Evolutionary conservation across 2,113 vertebrate species (phyloP), one percentile per base, ranked within the genome.

Genomic region (Boulengeromyrus knoepffleri): DNA sequence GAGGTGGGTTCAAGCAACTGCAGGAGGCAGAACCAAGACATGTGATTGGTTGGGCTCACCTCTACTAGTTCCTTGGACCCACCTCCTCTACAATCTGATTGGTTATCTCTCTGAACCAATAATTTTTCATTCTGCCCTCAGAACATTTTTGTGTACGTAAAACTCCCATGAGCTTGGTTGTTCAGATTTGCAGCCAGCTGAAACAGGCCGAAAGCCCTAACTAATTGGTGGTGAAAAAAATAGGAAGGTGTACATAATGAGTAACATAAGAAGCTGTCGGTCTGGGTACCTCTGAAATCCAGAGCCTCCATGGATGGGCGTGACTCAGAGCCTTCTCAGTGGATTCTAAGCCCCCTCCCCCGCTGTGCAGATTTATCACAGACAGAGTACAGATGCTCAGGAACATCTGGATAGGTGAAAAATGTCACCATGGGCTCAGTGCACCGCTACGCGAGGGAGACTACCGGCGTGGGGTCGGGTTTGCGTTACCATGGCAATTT

Each of bases 371-470:
- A 87, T 45, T 47, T 31, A 87, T 87, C 85, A 87, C 85, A 50
- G 85, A 31, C 12, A 87, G 45, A 87, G 46, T 31, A 36, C 85
- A 87, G 85, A 52, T 52, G 85, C 85, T 52, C 9, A 36, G 47
- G 85, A 87, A 50, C 49, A 87, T 52, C 85, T 52, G 85, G 46
- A n/a, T 87, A 87, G 85, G 46, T 36, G 85, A 10, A 49, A 87
- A 50, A 47, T 87, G 27, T 87, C 85, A 52, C 49, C 85, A 36
- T 87, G 47, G 47, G 45, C 85, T 24, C 47, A 10, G n/a, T 36
- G 85, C 0, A 1, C 47, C 47, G 85, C 21, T 50, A 15, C 7
- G 39, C 2, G n/a, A 50, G 45, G 45, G 8, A 46, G 4, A 86
- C 46, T n/a, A 27, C 13, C 77, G 2, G 19, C 7, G 6, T 7